A percentile compares a stretch with the other conserved stretches of the same genome.
phyloP scores from a whole-genome alignment of 2,888 invertebrate species.

The Willowsia nigromaculata region DNA sequence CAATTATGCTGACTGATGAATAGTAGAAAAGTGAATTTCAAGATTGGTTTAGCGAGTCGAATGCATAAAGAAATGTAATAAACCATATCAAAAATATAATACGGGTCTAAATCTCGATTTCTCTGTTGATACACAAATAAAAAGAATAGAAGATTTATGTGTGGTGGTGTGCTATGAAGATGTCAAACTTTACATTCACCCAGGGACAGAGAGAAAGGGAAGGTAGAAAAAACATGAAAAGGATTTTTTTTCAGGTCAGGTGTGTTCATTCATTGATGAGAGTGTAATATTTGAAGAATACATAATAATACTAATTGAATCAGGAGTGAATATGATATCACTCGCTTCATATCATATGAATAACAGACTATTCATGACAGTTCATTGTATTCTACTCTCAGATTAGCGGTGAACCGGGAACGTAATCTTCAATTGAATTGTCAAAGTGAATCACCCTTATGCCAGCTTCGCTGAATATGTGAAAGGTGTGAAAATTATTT shows the following conservation, averaged over 20 bases:
- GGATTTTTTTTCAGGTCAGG: constrained; percentile 38
- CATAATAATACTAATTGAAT: constrained; percentile 35
- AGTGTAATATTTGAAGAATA: not conserved
- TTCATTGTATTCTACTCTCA: not conserved
- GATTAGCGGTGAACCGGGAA: not conserved
- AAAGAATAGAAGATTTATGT: not conserved
- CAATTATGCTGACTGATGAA: not conserved
- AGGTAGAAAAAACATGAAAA: not conserved
- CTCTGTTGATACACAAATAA: not conserved
- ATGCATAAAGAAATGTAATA: constrained; percentile 19
- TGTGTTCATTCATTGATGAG: constrained; percentile 37
- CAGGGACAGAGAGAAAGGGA: not conserved
- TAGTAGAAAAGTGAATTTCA: not conserved
- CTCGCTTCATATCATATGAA: not conserved
- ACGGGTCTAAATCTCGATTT: constrained; percentile 12
- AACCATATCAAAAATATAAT: constrained; percentile 43
- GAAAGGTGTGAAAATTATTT: constrained; percentile 67
- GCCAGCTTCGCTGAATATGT: not conserved
- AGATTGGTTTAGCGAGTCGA: not conserved
- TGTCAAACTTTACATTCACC: constrained; percentile 42
- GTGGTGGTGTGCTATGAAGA: constrained; percentile 39
- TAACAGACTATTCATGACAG: not conserved
- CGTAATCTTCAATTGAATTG: constrained; percentile 55
- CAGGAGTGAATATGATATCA: no score
- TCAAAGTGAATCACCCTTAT: constrained; percentile 36